Conservation (phyloP, 1,140 invertebrate species). For the Pseudomyrmex gracilis region DNA sequence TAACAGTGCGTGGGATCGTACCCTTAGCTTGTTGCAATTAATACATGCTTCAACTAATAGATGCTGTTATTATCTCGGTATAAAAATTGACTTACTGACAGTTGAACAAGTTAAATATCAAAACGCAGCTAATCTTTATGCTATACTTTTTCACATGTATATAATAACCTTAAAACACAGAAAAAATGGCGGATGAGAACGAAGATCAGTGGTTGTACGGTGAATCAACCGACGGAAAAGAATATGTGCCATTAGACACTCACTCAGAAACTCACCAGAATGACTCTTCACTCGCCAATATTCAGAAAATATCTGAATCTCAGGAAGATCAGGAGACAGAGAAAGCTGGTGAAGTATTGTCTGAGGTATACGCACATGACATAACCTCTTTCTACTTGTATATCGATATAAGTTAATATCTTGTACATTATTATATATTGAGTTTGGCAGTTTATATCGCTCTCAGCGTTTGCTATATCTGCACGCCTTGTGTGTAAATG, state of each 20-base stretch:
- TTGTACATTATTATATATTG: background rate
- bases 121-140: no score
- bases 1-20: no score
- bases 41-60: no score
- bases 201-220: slow-evolving; percentile 92
- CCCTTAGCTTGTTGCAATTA: no score
- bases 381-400: slow-evolving; percentile 70
- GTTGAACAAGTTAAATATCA: no score
- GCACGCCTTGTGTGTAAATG: no score
- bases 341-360: slow-evolving; percentile 51
- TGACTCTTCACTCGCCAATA: slow-evolving; percentile 66
- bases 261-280: slow-evolving; percentile 78
- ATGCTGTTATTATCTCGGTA: no score
- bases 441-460: background rate
- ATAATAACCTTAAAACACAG: slow-evolving; percentile 18
- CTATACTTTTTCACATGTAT: background rate
- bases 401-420: slow-evolving; percentile 2
- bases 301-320: slow-evolving; percentile 77
- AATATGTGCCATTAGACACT: slow-evolving; percentile 70
- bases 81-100: no score
- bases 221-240: slow-evolving; percentile 85
- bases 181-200: slow-evolving; percentile 89
- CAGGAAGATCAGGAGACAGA: slow-evolving; percentile 72
- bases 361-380: slow-evolving; percentile 70
- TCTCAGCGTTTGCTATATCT: background rate